Base-by-base conservation (phyloP, 2,888 invertebrate species). In the Plutella xylostella region DNA sequence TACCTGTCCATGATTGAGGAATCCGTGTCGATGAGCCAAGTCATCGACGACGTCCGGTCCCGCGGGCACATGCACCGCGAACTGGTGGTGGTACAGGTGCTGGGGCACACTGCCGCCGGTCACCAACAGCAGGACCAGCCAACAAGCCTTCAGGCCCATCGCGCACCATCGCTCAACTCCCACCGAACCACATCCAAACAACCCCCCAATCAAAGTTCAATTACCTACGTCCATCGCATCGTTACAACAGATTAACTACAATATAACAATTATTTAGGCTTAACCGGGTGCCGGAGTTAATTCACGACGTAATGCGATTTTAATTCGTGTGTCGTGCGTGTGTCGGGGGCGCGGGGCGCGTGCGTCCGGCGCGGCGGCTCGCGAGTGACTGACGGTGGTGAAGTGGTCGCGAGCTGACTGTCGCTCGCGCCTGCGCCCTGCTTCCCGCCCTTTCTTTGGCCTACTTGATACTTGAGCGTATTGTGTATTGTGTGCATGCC, bases 381-480 rank as follows among this genome's bases (percentile, higher is more conserved):
- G 12, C 3, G 21, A 21, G 37, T 18, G 41, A 35, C 33, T 43
- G 46, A 31, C 14, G 11, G 67, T 72, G 66, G 55, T 56, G 55
- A 56, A 60, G 57, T 63, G 59, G 55, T 54, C 54, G 57, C 52
- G 51, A 55, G 25, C 46, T 48, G 55, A 52, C 58, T 18, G n/a
- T n/a, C n/a, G 18, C 46, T 31, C 45, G 53, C 77, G 75, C 78
- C 75, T 76, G 78, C 78, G 76, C 53, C 37, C 42, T 57, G 61
- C 49, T 82, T 82, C 72, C 76, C 82, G 82, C 82, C 78, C 72
- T 83, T 83, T 82, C 77, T 76, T 74, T 63, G 65, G 65, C 57
- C 70, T 63, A 66, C 66, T 65, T 61, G 55, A 60, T 60, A 63
- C 64, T 62, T 59, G 52, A 68, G 65, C 63, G 70, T 76, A 78